These are phyloP conservation scores for Seira sanloemensis DNA, from an alignment of 2,888 invertebrate species.

Conservation along the genomic window DNA sequence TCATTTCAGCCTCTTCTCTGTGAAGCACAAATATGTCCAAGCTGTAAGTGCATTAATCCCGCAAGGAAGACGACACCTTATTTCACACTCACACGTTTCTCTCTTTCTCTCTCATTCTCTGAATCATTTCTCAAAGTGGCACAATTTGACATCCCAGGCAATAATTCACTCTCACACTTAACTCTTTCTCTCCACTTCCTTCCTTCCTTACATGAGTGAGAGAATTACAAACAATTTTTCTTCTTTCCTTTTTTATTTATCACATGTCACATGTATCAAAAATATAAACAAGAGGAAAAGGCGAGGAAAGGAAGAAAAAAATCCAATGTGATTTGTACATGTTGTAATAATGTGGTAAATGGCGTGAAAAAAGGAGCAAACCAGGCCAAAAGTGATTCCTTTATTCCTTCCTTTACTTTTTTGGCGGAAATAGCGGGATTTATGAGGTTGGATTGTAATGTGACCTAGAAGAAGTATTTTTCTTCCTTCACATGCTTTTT, in stretches of 20 bases:
- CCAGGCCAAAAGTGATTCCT: too few relatives aligned
- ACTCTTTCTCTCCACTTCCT: conserved; percentile 8
- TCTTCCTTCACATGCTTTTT: conserved; percentile 29
- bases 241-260: background rate
- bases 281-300: conserved; percentile 41
- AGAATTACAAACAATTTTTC: background rate
- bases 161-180: conserved; percentile 56
- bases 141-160: conserved; percentile 54
- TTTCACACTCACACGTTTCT: too few relatives aligned
- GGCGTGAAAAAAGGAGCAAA: conserved; percentile 52
- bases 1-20: too few relatives aligned
- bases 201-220: background rate
- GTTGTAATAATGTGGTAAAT: conserved; percentile 60
- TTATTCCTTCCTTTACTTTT: conserved; percentile 37
- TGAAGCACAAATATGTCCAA: too few relatives aligned
- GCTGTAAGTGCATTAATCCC: conserved; percentile 61
- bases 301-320: too few relatives aligned
- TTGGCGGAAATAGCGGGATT: conserved; percentile 53
- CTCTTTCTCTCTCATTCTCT: too few relatives aligned
- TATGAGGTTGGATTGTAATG: conserved; percentile 51
- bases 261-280: too few relatives aligned
- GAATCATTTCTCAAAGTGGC: conserved; percentile 63
- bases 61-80: too few relatives aligned
- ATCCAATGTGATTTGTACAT: conserved; percentile 15
- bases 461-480: conserved; percentile 22